Percentiles rank a stretch among this genome's conserved stretches.
These are phyloP conservation scores for Melolontha melolontha DNA, from an alignment of 2,888 invertebrate genomes.

Conservation along the genomic window DNA sequence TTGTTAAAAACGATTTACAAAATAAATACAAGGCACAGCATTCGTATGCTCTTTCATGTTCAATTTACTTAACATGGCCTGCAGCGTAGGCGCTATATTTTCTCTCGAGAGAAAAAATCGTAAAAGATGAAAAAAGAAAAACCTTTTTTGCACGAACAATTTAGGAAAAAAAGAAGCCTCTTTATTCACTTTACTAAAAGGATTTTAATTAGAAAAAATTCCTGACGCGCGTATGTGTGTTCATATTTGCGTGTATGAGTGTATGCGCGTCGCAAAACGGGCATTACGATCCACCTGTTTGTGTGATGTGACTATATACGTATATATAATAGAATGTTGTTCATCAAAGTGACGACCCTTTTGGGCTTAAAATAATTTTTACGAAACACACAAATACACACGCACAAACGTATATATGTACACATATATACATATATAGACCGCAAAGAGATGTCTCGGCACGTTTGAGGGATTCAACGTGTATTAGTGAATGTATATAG, in stretches of 20 bases:
- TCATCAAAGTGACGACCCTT: conserved; percentile 47
- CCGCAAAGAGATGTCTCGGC: conserved; percentile 40
- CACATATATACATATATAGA: conserved; percentile 19
- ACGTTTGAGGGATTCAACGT: conserved; percentile 39
- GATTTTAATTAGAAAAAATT: conserved; percentile 36
- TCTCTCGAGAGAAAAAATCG: background rate
- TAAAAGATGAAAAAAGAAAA: conserved; percentile 12
- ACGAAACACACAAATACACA: conserved; percentile 39
- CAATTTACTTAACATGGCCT: conserved; percentile 9
- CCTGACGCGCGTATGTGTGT: background rate
- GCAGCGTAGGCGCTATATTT: conserved; percentile 1
- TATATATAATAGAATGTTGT: conserved; percentile 28
- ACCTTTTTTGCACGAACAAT: conserved; percentile 24
- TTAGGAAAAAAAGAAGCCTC: conserved; percentile 25
- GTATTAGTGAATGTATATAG: conserved; percentile 15
- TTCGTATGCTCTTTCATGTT: no score
- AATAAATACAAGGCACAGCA: no score
- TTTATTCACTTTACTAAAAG: conserved; percentile 36
- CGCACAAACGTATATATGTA: conserved; percentile 6
- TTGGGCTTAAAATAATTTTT: conserved; percentile 48
- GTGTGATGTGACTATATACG: conserved; percentile 14
- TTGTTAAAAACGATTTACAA: no score
- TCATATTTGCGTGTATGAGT: no score
- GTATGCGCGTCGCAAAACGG: conserved; percentile 15
- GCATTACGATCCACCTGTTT: conserved; percentile 35